These are phyloP conservation scores for Lasioglossum vierecki DNA, from an alignment of 2,888 invertebrate genomes.

Conservation along the genomic window DNA sequence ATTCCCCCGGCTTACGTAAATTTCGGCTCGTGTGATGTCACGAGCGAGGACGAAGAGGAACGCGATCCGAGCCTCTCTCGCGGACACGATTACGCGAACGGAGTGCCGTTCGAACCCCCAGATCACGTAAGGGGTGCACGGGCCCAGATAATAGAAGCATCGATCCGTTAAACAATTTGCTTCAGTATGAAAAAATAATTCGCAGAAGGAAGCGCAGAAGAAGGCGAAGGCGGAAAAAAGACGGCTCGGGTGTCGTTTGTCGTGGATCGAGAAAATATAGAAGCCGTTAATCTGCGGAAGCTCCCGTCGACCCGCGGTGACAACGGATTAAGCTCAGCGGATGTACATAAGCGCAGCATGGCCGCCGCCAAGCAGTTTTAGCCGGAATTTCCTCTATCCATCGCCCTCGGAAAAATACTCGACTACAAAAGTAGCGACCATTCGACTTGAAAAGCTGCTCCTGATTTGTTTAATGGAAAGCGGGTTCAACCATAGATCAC, in stretches of 20 bases:
- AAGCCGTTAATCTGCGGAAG: slow-evolving; percentile 56
- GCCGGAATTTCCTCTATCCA: slow-evolving; percentile 22
- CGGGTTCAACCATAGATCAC: not conserved
- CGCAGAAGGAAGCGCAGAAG: slow-evolving; percentile 8
- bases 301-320: slow-evolving; percentile 37
- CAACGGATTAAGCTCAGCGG: slow-evolving; percentile 51
- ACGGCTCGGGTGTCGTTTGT: slow-evolving; percentile 43
- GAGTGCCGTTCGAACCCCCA: not conserved
- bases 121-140: too few relatives aligned
- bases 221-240: slow-evolving; percentile 18
- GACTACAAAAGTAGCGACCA: slow-evolving; percentile 12
- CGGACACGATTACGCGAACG: not conserved
- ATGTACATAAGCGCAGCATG: slow-evolving; percentile 9
- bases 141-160: too few relatives aligned
- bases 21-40: slow-evolving; percentile 12
- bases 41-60: not conserved
- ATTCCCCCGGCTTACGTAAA: slow-evolving; percentile 33
- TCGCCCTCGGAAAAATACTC: slow-evolving; percentile 15
- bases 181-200: too few relatives aligned
- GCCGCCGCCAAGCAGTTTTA: slow-evolving; percentile 3
- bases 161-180: too few relatives aligned
- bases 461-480: not conserved
- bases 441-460: slow-evolving; percentile 5
- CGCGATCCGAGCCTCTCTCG: too few relatives aligned
- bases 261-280: slow-evolving; percentile 57